A percentile compares a stretch with the other conserved stretches of the same genome.
These are phyloP conservation scores for Pelecanus crispus DNA, from an alignment of 2,113 vertebrate genomes.

Conservation along the genomic window DNA sequence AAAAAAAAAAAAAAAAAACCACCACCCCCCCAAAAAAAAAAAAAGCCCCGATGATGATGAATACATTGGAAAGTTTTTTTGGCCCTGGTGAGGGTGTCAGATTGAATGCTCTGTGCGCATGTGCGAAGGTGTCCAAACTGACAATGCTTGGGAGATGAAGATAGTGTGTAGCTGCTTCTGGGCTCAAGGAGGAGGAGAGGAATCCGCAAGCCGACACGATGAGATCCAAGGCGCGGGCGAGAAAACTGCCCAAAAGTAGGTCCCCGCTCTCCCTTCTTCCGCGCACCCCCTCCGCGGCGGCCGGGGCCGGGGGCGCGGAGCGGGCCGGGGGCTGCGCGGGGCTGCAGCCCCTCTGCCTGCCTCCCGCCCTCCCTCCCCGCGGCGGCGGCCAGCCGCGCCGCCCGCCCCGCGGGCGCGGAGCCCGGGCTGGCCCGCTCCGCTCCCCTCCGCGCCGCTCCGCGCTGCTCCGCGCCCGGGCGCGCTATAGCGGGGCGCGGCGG, in stretches of 20 bases:
- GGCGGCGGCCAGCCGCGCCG: constrained; percentile 8
- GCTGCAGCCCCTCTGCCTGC: constrained; percentile 2
- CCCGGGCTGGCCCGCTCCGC: neutral
- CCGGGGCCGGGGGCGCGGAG: constrained; percentile 26
- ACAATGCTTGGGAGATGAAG: constrained; percentile 99
- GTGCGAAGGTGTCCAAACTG: constrained; percentile 99
- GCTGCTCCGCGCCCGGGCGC: neutral
- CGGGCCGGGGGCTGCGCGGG: constrained; percentile 18
- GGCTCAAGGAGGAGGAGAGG: constrained; percentile 96
- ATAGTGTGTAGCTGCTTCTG: constrained; percentile 99
- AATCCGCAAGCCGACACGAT: constrained; percentile 96
- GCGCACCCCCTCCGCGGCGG: constrained; percentile 52
- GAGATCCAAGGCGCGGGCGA: constrained; percentile 99
- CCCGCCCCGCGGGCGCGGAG: neutral
- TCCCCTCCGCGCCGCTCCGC: neutral
- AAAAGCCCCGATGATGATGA: constrained; percentile 86
- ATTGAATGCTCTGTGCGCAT: constrained; percentile 99
- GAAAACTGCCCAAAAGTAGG: constrained; percentile 99
- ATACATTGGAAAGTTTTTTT: constrained; percentile 99
- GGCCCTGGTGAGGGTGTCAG: constrained; percentile 98
- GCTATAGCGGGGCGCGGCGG: neutral
- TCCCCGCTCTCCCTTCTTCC: constrained; percentile 71
- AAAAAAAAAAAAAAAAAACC: constrained; percentile 43
- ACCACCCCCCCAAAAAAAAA: neutral
- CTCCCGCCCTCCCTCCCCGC: neutral